Conservation (phyloP, 1,140 invertebrate species). For the Drosophila parabipectinata region DNA sequence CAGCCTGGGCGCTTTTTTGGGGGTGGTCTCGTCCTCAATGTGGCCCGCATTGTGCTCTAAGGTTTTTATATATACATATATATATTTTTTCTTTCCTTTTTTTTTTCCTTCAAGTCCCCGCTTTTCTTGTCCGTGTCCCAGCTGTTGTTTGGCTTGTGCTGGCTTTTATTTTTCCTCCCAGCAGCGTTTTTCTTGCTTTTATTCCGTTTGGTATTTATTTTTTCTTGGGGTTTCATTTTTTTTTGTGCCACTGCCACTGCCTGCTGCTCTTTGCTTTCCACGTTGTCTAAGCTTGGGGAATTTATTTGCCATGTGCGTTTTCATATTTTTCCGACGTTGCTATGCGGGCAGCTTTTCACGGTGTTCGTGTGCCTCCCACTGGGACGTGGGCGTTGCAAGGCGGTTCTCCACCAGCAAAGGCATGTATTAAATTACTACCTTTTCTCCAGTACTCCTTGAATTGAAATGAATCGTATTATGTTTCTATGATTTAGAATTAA, state of each 20-base stretch:
- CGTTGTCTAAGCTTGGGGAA: conserved; percentile 67
- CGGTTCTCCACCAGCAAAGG: background rate
- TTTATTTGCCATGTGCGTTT: conserved; percentile 73
- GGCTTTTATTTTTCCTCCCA: conserved; percentile 23
- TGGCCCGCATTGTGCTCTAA: conserved; percentile 72
- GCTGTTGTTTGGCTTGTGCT: conserved; percentile 68
- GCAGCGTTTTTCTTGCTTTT: conserved; percentile 45
- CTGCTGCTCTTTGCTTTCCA: conserved; percentile 36
- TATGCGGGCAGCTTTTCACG: conserved; percentile 40
- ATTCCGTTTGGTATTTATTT: conserved; percentile 45
- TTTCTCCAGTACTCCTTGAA: background rate
- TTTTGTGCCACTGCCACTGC: background rate
- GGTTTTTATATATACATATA: conserved; percentile 28
- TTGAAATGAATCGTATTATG: background rate
- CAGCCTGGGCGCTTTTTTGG: conserved; percentile 7
- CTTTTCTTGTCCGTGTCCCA: conserved; percentile 30
- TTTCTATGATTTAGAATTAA: background rate
- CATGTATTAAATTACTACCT: background rate
- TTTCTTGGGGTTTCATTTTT: conserved; percentile 28
- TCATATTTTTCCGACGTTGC: conserved; percentile 68
- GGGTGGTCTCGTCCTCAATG: conserved; percentile 54
- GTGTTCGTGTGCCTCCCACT: conserved; percentile 7
- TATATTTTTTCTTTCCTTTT: background rate
- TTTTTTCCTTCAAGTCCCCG: background rate
- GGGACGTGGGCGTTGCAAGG: conserved; percentile 11